phyloP scores from a whole-genome alignment of 2,797 vertebrate genomes.

The Paedocypris micromegethes region DNA sequence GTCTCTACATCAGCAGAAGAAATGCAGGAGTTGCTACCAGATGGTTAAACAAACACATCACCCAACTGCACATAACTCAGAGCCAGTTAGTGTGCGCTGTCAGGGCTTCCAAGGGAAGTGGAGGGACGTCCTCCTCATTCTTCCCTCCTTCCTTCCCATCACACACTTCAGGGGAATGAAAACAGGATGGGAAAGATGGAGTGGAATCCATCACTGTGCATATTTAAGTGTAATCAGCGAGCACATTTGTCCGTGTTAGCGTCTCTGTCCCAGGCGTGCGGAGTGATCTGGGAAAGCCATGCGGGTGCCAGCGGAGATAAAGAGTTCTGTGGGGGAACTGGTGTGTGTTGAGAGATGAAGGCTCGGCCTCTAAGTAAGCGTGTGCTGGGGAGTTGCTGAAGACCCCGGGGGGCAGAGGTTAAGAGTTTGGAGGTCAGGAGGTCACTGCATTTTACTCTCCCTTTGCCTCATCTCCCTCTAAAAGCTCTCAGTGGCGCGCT shows the following conservation, averaged over 20 bases:
- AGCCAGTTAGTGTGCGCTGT: constrained; percentile 77
- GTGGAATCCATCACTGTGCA: constrained; percentile 49
- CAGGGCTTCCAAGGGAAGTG: constrained; percentile 61
- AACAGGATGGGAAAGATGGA: constrained; percentile 41
- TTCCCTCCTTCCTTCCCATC: constrained; percentile 43
- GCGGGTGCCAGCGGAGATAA: constrained; percentile 48
- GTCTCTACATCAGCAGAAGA: constrained; percentile 70
- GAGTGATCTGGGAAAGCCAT: constrained; percentile 51
- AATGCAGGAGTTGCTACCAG: constrained; percentile 74
- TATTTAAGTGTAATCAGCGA: constrained; percentile 74
- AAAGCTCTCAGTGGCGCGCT: constrained; percentile 68
- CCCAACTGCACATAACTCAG: constrained; percentile 80
- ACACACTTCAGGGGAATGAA: constrained; percentile 44
- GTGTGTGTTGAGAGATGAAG: constrained; percentile 35
- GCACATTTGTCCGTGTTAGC: constrained; percentile 64
- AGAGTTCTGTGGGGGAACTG: constrained; percentile 29
- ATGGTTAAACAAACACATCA: constrained; percentile 82
- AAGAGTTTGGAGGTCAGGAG: constrained; percentile 71
- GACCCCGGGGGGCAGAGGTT: constrained; percentile 67
- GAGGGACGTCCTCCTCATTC: constrained; percentile 41
- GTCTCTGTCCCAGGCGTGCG: constrained; percentile 51
- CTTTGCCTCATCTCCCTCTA: constrained; percentile 62
- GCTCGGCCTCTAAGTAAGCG: constrained; percentile 33
- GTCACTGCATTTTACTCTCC: constrained; percentile 69
- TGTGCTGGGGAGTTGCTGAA: constrained; percentile 59